Evolutionary conservation across 64 coral and sea anemone genomes (phyloP).

Genomic region (Dendrophyllia cribrosa): DNA sequence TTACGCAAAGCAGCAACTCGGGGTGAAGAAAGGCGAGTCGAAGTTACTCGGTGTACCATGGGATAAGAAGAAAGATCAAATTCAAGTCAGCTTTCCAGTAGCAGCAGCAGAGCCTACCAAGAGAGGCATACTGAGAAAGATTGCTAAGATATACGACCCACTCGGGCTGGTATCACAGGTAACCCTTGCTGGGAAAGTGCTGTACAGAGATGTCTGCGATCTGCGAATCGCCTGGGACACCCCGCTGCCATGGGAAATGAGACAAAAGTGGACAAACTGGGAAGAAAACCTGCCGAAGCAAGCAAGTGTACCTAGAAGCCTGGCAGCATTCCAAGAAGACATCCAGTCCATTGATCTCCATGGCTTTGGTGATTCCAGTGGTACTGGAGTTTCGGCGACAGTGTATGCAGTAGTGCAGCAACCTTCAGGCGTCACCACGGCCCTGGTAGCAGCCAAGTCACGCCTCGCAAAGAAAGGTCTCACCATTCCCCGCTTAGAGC

Average conservation of each 20-base stretch:
- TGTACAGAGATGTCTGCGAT: not conserved
- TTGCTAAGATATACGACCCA: not conserved
- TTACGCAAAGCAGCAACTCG: constrained; percentile 29
- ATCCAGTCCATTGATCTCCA: not conserved
- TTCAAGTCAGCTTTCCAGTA: not conserved
- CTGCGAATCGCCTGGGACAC: not conserved
- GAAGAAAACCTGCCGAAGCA: too few relatives aligned
- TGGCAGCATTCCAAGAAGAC: not conserved
- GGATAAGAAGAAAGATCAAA: constrained; percentile 10
- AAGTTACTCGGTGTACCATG: constrained; percentile 22
- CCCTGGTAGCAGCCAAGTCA: not conserved
- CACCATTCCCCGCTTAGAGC: not conserved
- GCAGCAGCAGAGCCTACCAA: not conserved
- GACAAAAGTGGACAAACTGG: too few relatives aligned
- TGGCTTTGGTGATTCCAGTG: not conserved
- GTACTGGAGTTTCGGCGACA: not conserved
- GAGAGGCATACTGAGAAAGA: not conserved
- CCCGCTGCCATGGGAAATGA: not conserved
- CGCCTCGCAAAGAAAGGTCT: not conserved
- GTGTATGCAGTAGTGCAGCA: not conserved
- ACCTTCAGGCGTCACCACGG: not conserved
- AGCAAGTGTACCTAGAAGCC: too few relatives aligned
- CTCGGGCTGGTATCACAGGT: not conserved
- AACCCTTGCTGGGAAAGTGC: not conserved
- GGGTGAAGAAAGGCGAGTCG: not conserved